Percentiles rank a stretch among this genome's conserved stretches.
phyloP scores from a whole-genome alignment of 1,140 invertebrate species.

The Oryzaephilus surinamensis region DNA sequence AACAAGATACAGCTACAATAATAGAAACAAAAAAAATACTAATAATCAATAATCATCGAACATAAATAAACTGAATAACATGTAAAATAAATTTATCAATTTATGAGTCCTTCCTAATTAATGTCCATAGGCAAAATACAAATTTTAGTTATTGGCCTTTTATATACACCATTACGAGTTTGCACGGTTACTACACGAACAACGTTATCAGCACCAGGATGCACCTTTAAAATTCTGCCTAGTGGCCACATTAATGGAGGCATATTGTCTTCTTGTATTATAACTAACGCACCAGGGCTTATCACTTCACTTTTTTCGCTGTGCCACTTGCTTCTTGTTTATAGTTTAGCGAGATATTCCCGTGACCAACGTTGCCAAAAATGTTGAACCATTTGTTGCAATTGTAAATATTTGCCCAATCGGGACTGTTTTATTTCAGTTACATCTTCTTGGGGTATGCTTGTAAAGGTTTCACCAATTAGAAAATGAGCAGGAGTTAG shows the following conservation, averaged over 20 bases:
- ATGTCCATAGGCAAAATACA: conserved; percentile 11
- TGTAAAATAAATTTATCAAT: too few relatives aligned
- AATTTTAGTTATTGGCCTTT: conserved; percentile 12
- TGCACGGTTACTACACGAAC: conserved; percentile 28
- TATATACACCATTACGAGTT: conserved; percentile 13
- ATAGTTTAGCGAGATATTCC: conserved; percentile 29
- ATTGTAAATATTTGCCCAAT: conserved; percentile 15
- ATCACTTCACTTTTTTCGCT: conserved; percentile 2
- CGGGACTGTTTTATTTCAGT: conserved; percentile 6
- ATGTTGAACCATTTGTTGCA: conserved; percentile 24
- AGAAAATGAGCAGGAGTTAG: conserved; percentile 30
- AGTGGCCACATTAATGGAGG: conserved; percentile 22
- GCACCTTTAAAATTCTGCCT: conserved; percentile 24
- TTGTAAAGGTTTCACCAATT: conserved; percentile 19
- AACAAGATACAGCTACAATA: too few relatives aligned
- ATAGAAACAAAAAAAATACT: too few relatives aligned
- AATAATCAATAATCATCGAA: too few relatives aligned
- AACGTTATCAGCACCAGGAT: conserved; percentile 28
- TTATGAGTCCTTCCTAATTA: too few relatives aligned
- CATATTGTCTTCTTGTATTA: conserved; percentile 22
- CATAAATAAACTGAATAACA: too few relatives aligned
- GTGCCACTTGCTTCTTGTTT: conserved; percentile 25
- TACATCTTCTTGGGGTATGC: conserved; percentile 23
- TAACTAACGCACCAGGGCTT: conserved; percentile 26
- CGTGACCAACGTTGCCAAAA: conserved; percentile 31